A percentile compares a stretch with the other conserved stretches of the same genome.
Conservation (phyloP, 37 sponge, comb jelly and placozoan genomes). For the Tethya wilhelma region DNA sequence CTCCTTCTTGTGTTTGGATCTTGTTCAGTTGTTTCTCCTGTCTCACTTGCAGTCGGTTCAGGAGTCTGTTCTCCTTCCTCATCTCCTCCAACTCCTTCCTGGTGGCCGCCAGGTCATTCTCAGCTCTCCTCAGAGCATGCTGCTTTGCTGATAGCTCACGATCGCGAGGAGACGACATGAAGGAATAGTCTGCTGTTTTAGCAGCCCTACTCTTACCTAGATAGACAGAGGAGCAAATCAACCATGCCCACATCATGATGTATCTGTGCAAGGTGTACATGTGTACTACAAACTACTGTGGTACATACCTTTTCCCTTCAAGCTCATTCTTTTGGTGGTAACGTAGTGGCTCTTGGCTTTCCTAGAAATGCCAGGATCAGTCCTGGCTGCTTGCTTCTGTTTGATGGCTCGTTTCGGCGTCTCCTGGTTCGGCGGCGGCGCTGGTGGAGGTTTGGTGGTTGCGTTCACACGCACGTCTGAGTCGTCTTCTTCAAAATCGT, state of each 20-base stretch:
- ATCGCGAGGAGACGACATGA: conserved; percentile 34
- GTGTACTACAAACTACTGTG: no score
- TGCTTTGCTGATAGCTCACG: conserved; percentile 45
- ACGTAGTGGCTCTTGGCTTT: conserved; percentile 1
- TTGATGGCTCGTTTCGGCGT: no score
- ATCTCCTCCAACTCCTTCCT: conserved; percentile 38
- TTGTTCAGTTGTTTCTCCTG: conserved; percentile 57
- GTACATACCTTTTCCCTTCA: no score
- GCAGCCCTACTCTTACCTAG: not conserved
- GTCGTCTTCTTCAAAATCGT: conserved; percentile 40
- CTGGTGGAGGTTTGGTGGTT: not conserved
- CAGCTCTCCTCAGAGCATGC: conserved; percentile 27
- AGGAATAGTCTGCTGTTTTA: not conserved
- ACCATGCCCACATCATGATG: no score
- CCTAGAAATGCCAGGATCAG: not conserved
- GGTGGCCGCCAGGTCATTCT: conserved; percentile 33
- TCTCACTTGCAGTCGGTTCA: conserved; percentile 56
- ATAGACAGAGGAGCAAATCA: not conserved
- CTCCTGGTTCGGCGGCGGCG: not conserved
- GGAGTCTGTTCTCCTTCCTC: conserved; percentile 61
- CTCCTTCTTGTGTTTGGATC: conserved; percentile 45
- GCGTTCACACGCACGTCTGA: not conserved
- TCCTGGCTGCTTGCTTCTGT: not conserved
- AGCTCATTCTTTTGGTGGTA: not conserved
- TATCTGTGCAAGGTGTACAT: no score